These are phyloP conservation scores for Drosophila prosaltans DNA, from an alignment of 1,140 invertebrate species.

Conservation along the genomic window DNA sequence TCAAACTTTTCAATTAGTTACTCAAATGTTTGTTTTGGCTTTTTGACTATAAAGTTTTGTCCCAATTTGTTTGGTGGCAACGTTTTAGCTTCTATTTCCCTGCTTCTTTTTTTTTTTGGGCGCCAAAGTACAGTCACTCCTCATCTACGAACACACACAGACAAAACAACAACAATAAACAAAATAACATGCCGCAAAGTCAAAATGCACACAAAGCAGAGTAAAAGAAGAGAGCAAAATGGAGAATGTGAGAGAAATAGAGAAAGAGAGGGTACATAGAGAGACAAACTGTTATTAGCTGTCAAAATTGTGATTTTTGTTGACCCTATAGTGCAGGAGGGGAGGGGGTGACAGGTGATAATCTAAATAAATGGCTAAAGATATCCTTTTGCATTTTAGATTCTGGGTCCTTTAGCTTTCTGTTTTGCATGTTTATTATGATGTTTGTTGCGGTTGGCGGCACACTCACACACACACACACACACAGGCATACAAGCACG, in stretches of 20 bases:
- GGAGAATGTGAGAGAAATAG: neutral
- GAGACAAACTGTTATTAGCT: slow-evolving; percentile 46
- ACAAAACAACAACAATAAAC: neutral
- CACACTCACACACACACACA: neutral
- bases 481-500: neutral
- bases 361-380: neutral
- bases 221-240: neutral
- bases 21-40: slow-evolving; percentile 24
- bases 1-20: slow-evolving; percentile 61
- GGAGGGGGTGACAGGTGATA: neutral
- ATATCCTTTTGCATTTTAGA: neutral
- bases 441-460: slow-evolving; percentile 57
- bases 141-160: slow-evolving; percentile 6
- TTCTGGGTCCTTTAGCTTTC: slow-evolving; percentile 5
- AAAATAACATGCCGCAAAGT: slow-evolving; percentile 11
- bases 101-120: slow-evolving; percentile 50
- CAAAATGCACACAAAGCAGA: neutral
- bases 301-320: slow-evolving; percentile 34
- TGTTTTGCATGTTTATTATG: slow-evolving; percentile 35
- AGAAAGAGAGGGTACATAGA: neutral
- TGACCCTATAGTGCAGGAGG: neutral
- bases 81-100: slow-evolving; percentile 6
- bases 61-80: slow-evolving; percentile 25
- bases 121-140: slow-evolving; percentile 72
- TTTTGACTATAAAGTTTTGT: neutral